Evolutionary conservation across 1,140 invertebrate species (phyloP).

Genomic region (Goniozus legneri): DNA sequence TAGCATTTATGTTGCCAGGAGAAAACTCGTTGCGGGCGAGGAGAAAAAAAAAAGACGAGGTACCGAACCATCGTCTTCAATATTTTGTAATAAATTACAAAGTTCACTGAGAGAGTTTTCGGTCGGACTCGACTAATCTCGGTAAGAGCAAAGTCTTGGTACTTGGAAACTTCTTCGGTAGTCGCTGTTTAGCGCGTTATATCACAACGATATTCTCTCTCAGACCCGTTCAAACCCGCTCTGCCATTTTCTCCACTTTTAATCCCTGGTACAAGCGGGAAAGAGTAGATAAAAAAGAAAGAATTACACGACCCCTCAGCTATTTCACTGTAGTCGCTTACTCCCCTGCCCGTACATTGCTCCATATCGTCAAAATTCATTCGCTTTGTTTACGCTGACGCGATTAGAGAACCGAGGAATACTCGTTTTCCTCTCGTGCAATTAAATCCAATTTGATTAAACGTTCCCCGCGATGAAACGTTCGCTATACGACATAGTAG

Average conservation of each 20-base stretch:
- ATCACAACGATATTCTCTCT: constrained; percentile 15
- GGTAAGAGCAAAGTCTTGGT: constrained; percentile 28
- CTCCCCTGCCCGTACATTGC: too few relatives aligned
- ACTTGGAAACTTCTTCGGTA: constrained; percentile 25
- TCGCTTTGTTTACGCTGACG: constrained; percentile 5
- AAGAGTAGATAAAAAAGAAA: background rate
- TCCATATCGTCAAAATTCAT: too few relatives aligned
- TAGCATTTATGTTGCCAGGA: too few relatives aligned
- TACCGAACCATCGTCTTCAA: constrained; percentile 10
- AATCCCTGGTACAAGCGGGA: constrained; percentile 16
- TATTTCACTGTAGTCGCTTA: too few relatives aligned
- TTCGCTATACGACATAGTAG: too few relatives aligned
- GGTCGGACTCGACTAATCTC: constrained; percentile 18
- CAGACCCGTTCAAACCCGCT: constrained; percentile 2
- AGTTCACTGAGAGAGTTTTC: constrained; percentile 17
- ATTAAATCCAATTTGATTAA: too few relatives aligned
- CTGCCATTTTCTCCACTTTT: constrained; percentile 9
- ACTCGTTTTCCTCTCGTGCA: too few relatives aligned
- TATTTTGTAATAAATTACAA: constrained; percentile 35
- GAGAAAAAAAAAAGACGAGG: background rate
- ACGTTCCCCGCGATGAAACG: too few relatives aligned
- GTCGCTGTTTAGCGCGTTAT: constrained; percentile 33
- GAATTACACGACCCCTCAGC: too few relatives aligned
- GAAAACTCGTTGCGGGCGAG: background rate
- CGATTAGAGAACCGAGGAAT: background rate